Evolutionary conservation across 2,113 vertebrate genomes (phyloP).

Genomic region (Willisornis vidua): DNA sequence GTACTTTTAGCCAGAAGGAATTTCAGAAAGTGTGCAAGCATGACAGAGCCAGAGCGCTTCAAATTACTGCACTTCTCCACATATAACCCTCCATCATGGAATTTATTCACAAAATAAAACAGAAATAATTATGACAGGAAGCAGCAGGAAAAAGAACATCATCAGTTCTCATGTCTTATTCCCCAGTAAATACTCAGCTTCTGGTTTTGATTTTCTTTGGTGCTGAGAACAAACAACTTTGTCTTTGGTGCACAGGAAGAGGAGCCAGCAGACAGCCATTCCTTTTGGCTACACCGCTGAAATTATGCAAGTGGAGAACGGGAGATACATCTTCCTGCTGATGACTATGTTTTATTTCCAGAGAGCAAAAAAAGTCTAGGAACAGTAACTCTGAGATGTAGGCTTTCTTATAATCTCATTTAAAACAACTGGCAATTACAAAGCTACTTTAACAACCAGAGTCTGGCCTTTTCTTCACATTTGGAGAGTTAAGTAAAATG

Average conservation of each 20-base stretch:
- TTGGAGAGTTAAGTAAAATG: background rate
- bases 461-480: background rate
- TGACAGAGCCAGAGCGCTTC: rapidly evolving
- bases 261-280: background rate
- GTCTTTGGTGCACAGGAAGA: background rate
- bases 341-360: background rate
- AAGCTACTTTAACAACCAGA: background rate
- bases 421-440: background rate
- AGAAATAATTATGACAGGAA: conserved; percentile 29
- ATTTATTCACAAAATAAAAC: background rate
- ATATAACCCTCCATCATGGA: background rate
- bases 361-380: background rate
- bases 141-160: background rate
- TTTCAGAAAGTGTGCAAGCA: background rate
- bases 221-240: background rate
- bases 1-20: background rate
- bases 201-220: conserved; percentile 29
- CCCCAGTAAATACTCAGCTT: background rate
- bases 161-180: background rate
- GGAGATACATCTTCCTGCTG: background rate
- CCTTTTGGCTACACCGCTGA: background rate
- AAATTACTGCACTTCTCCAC: background rate
- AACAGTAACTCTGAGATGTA: background rate
- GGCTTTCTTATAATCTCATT: background rate
- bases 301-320: background rate